Conservation (phyloP, 1,140 invertebrate species). For the Whitmania pigra region DNA sequence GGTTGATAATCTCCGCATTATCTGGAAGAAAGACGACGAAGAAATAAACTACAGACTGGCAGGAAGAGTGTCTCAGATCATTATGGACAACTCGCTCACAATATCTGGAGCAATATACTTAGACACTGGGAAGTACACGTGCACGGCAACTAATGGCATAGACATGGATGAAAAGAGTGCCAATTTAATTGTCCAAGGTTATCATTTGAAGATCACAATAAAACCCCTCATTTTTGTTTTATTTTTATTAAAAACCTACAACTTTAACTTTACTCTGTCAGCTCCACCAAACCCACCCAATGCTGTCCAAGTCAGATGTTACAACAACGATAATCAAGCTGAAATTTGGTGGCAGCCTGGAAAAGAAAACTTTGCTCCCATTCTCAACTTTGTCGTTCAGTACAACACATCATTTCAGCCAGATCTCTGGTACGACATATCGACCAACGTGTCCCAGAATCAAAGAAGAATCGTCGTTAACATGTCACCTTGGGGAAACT, state of each 20-base stretch:
- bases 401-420: conserved; percentile 87
- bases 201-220: background rate
- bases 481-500: conserved; percentile 83
- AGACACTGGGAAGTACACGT: conserved; percentile 88
- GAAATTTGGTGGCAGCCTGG: conserved; percentile 70
- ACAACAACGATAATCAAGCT: conserved; percentile 51
- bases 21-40: conserved; percentile 74
- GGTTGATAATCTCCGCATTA: conserved; percentile 52
- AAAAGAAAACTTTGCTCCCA: conserved; percentile 85
- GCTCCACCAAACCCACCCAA: conserved; percentile 82
- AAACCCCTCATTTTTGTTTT: background rate
- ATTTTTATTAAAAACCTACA: background rate
- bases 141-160: conserved; percentile 76
- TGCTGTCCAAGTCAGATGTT: conserved; percentile 47
- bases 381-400: conserved; percentile 78
- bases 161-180: conserved; percentile 71
- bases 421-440: conserved; percentile 66
- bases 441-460: conserved; percentile 25
- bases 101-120: conserved; percentile 84
- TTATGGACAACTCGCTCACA: conserved; percentile 72
- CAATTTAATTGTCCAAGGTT: conserved; percentile 77
- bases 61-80: conserved; percentile 49
- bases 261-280: conserved; percentile 33
- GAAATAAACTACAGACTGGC: conserved; percentile 73
- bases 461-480: conserved; percentile 18